A percentile compares a stretch with the other conserved stretches of the same genome.
Conservation (phyloP, 2,888 invertebrate genomes). For the Drosophila nigritarsus region DNA sequence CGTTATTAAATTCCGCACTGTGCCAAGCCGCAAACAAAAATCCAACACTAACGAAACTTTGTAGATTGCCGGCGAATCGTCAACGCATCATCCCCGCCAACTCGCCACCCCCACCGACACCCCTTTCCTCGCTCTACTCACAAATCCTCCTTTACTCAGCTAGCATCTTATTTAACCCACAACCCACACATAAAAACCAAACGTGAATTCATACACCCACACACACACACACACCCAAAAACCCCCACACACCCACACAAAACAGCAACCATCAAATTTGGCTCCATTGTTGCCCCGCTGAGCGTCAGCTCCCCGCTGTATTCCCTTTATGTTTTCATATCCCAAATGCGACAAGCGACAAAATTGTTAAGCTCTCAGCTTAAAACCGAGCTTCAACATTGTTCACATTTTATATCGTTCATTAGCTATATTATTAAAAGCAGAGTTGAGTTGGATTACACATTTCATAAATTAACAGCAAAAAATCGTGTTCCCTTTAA, state of each 20-base stretch:
- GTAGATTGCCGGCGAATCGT: constrained; percentile 50
- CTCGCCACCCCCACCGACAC: background rate
- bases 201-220: constrained; percentile 12
- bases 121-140: background rate
- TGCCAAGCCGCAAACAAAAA: constrained; percentile 55
- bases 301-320: constrained; percentile 1
- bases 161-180: constrained; percentile 71
- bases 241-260: background rate
- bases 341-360: constrained; percentile 31
- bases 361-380: constrained; percentile 4
- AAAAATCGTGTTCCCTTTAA: background rate
- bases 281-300: constrained; percentile 53
- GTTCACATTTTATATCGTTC: constrained; percentile 5
- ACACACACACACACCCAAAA: background rate
- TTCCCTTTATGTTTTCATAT: constrained; percentile 14
- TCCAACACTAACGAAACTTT: constrained; percentile 27
- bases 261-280: constrained; percentile 54
- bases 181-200: constrained; percentile 46
- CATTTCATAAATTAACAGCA: constrained; percentile 3
- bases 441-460: background rate
- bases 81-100: constrained; percentile 35
- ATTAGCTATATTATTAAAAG: constrained; percentile 11
- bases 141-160: constrained; percentile 3
- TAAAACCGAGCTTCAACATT: constrained; percentile 15
- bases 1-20: constrained; percentile 74